These are phyloP conservation scores for Cassiopea xamachana DNA, from an alignment of 30 jellyfish, hydroid and myxozoan genomes.

Conservation along the genomic window DNA sequence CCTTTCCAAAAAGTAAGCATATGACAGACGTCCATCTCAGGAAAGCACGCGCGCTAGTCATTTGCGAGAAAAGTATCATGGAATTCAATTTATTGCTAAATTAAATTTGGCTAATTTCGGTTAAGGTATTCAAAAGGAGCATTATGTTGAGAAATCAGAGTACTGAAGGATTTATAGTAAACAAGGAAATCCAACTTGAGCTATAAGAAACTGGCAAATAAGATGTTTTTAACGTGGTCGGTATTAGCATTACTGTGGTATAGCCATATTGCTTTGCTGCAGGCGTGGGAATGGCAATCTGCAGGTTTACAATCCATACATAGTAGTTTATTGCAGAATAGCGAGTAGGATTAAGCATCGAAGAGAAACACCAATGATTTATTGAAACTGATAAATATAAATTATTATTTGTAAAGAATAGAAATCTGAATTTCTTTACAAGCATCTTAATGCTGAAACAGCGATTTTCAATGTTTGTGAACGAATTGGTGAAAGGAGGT, in stretches of 20 bases:
- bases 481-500: too few relatives aligned
- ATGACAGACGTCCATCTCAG: too few relatives aligned
- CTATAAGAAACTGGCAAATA: neutral
- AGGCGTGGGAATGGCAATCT: neutral
- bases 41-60: too few relatives aligned
- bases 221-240: neutral
- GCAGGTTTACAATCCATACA: neutral
- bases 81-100: neutral
- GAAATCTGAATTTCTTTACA: neutral
- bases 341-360: neutral
- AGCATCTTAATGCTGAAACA: too few relatives aligned
- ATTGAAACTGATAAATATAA: neutral
- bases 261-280: neutral
- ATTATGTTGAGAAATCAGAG: neutral
- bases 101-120: neutral
- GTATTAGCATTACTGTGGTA: neutral
- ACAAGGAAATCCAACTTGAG: conserved; percentile 11
- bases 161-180: neutral
- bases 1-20: too few relatives aligned
- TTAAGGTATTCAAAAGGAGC: neutral
- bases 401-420: neutral
- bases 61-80: neutral
- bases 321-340: too few relatives aligned
- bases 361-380: neutral
- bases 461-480: too few relatives aligned